phyloP scores from a whole-genome alignment of 2,888 invertebrate species.

The Pharmacophagus antenor region DNA sequence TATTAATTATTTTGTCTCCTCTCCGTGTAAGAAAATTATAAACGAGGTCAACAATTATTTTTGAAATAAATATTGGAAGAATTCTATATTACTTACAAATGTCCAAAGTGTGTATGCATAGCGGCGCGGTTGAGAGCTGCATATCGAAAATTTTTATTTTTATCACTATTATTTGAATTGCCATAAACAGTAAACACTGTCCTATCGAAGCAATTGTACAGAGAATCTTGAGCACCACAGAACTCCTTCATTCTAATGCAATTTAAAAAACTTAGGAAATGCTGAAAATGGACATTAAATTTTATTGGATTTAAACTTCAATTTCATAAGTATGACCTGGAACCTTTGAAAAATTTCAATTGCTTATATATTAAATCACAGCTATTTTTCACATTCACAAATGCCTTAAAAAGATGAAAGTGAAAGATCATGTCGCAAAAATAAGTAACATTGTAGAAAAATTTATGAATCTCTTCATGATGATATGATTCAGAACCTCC shows the following conservation, averaged over 20 bases:
- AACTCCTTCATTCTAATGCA: conserved; percentile 93
- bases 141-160: conserved; percentile 87
- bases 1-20: no score
- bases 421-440: no score
- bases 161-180: conserved; percentile 70
- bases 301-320: conserved; percentile 11
- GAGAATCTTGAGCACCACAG: conserved; percentile 89
- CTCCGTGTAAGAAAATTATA: no score
- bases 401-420: no score
- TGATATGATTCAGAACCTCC: no score
- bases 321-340: no score
- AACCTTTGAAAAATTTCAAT: no score
- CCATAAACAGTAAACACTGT: conserved; percentile 64
- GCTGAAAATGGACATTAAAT: conserved; percentile 80
- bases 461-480: no score
- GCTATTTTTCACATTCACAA: no score
- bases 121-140: conserved; percentile 95
- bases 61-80: neutral
- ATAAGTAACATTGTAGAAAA: no score
- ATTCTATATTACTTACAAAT: conserved; percentile 79
- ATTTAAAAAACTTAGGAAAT: conserved; percentile 95
- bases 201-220: conserved; percentile 91
- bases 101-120: conserved; percentile 91
- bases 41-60: no score
- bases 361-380: no score